A percentile compares a stretch with the other conserved stretches of the same genome.
These are phyloP conservation scores for Lonchura striata DNA, from an alignment of 2,113 vertebrate species.

Conservation along the genomic window DNA sequence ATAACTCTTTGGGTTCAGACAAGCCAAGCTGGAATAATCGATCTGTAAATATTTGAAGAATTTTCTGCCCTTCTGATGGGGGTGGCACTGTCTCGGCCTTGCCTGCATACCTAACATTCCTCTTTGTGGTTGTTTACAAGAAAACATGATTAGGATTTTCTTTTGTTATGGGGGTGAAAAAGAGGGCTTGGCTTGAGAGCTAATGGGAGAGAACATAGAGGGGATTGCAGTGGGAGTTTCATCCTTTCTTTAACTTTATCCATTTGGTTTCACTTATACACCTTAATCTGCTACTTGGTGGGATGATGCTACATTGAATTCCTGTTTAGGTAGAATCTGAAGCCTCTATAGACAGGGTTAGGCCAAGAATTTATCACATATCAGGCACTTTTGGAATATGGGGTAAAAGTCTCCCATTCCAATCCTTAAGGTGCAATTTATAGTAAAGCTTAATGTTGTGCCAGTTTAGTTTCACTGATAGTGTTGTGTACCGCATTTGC, in stretches of 20 bases:
- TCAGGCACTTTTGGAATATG: neutral
- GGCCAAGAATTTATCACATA: neutral
- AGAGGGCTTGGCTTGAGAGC: neutral
- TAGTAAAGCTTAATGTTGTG: neutral
- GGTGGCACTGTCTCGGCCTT: neutral
- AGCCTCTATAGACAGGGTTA: neutral
- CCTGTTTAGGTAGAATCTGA: neutral
- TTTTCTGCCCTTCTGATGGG: neutral
- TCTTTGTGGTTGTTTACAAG: neutral
- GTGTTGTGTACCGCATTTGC: neutral
- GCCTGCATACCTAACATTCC: neutral
- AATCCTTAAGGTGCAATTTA: neutral
- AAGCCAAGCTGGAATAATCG: neutral
- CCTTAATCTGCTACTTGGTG: neutral
- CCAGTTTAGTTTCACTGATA: neutral
- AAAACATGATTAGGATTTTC: neutral
- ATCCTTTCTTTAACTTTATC: neutral
- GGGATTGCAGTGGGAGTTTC: neutral
- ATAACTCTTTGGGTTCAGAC: neutral
- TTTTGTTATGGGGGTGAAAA: neutral
- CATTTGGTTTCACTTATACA: neutral
- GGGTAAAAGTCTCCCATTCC: accelerated
- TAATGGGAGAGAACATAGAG: neutral
- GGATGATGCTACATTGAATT: neutral
- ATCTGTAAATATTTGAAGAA: neutral